Conservation (phyloP, 2,797 vertebrate genomes). For the Tolypeutes matacus region DNA sequence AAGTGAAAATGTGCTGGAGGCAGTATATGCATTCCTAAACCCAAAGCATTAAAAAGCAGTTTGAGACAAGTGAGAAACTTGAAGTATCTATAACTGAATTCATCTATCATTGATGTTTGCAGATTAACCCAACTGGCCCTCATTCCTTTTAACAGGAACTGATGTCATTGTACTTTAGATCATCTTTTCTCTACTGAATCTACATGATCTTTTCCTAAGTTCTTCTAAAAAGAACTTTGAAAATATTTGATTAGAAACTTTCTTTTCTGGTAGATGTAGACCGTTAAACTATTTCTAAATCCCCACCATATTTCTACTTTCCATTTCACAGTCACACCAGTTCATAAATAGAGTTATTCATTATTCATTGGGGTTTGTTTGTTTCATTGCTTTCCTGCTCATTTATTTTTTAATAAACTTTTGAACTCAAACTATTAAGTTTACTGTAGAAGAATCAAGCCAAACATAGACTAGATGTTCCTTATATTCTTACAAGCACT, state of each 20-base stretch:
- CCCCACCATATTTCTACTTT: slow-evolving; percentile 18
- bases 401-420: slow-evolving; percentile 38
- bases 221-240: slow-evolving; percentile 53
- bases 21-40: background rate
- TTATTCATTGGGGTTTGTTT: background rate
- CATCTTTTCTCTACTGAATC: slow-evolving; percentile 25
- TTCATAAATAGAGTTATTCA: background rate
- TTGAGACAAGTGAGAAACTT: background rate
- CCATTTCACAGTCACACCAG: slow-evolving; percentile 26
- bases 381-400: background rate
- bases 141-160: background rate
- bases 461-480: background rate
- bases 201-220: background rate
- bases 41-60: background rate
- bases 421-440: slow-evolving; percentile 47
- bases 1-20: slow-evolving; percentile 5
- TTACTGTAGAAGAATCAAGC: slow-evolving; percentile 46
- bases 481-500: slow-evolving; percentile 22
- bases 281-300: background rate
- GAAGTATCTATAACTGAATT: background rate
- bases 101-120: background rate
- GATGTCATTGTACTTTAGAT: background rate
- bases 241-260: slow-evolving; percentile 1
- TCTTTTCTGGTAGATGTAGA: slow-evolving; percentile 33
- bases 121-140: background rate